Evolutionary conservation across 37 sponge, comb jelly and placozoan genomes (phyloP).

Genomic region (Hormiphora californensis): DNA sequence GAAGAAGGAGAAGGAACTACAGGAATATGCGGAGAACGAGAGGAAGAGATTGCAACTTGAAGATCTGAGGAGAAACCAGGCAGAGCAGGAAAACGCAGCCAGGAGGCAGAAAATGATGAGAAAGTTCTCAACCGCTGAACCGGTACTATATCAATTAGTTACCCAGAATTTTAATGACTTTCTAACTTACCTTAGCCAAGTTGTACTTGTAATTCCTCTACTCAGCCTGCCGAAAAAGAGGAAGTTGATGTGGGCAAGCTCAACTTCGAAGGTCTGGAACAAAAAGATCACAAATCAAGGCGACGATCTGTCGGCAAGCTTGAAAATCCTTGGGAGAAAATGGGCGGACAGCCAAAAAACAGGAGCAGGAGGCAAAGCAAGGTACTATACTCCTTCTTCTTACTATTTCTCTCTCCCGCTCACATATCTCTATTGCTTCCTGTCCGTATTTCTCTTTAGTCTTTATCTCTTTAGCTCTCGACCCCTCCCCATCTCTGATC

Average conservation of each 20-base stretch:
- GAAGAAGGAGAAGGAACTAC: background rate
- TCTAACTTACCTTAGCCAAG: too few relatives aligned
- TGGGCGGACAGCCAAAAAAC: background rate
- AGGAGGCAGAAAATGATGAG: background rate
- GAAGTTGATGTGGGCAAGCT: background rate
- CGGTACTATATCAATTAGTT: background rate
- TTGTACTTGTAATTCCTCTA: too few relatives aligned
- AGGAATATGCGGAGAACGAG: background rate
- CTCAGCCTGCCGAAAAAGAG: slow-evolving; percentile 13
- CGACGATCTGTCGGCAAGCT: background rate
- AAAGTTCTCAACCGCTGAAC: background rate
- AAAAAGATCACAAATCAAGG: background rate
- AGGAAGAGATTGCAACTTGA: background rate
- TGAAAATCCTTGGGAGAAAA: background rate
- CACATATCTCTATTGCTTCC: too few relatives aligned
- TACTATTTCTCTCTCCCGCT: too few relatives aligned
- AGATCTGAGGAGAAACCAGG: background rate
- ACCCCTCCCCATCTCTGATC: too few relatives aligned
- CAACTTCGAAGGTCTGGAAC: background rate
- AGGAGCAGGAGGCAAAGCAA: background rate
- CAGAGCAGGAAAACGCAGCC: background rate
- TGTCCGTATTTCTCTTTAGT: too few relatives aligned
- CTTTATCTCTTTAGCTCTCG: too few relatives aligned
- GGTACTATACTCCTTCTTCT: too few relatives aligned
- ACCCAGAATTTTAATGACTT: background rate